Evolutionary conservation across 2,797 vertebrate species (phyloP), one percentile per base, ranked within the genome.

Genomic region (Mus spretus): DNA sequence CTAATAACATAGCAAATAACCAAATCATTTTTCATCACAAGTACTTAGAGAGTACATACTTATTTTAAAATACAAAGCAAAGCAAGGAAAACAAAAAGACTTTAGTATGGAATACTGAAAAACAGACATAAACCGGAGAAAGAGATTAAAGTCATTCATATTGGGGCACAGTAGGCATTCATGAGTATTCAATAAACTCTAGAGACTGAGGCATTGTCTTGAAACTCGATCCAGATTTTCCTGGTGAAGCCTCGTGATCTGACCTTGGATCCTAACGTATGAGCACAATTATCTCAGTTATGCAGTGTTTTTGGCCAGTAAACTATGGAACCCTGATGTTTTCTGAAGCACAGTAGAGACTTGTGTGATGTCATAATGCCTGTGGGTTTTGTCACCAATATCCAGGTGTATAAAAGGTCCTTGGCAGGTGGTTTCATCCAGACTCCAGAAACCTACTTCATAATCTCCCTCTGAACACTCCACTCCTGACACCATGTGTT

Each of bases 351-450:
- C 26, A 63, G 70, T 34, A 63, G n/a, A 53, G 34, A 72, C 12
- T 37, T 31, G 1, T 34, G 34, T 53, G 50, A 55, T 0, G 2
- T 10, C 77, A 13, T 17, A 15, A 40, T 70, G 7, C n/a, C 55
- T 89, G 91, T 91, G 55, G 63, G 31, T 89, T 81, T 55, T 31
- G 15, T 34, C 47, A 37, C 8, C 81, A 84, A 12, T 26, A 22
- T 37, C 20, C 8, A 80, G 53, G 40, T 7, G 15, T 91, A 84
- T 91, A 95, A 96, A 95, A 95, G 79, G 65, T 37, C 6, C 28
- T 4, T 63, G 37, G 44, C 17, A 63, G 47, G 1, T 72, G 67
- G 6, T 20, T 8, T 8, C 17, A 37, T 19, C 17, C 34, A 72
- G 31, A 70, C 34, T 8, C 7, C 2, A 72, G 34, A n/a, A 37